Conservation (phyloP, 2,888 invertebrate genomes). For the Helobdella robusta region DNA sequence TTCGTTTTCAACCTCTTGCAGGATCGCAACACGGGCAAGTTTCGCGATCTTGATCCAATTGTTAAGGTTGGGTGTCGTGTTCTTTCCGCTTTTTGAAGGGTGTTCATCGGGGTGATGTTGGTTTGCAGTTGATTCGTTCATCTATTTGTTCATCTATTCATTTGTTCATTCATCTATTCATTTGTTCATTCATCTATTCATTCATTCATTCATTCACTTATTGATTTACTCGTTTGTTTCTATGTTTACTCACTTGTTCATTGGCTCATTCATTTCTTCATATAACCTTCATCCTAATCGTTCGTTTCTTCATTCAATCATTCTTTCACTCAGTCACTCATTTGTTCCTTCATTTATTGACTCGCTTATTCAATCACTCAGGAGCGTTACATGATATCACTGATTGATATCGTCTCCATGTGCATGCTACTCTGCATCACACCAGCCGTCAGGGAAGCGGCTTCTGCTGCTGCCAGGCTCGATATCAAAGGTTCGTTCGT, state of each 20-base stretch:
- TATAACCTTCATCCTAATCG: too few relatives aligned
- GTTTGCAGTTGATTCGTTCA: too few relatives aligned
- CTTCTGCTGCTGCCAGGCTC: constrained; percentile 42
- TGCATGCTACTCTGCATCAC: constrained; percentile 73
- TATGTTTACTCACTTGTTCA: too few relatives aligned
- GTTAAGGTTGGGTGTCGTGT: constrained; percentile 40
- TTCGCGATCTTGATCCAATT: constrained; percentile 44
- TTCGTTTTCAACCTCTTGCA: constrained; percentile 70
- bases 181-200: too few relatives aligned
- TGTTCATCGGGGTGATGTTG: not conserved
- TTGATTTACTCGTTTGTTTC: too few relatives aligned
- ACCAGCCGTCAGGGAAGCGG: constrained; percentile 58
- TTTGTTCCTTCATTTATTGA: not conserved
- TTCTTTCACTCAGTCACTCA: too few relatives aligned
- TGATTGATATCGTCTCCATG: constrained; percentile 74
- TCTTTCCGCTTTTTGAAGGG: not conserved
- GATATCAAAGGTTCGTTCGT: constrained; percentile 47
- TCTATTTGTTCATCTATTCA: too few relatives aligned
- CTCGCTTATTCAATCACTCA: constrained; percentile 45
- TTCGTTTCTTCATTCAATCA: too few relatives aligned
- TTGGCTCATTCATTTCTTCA: too few relatives aligned
- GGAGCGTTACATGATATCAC: constrained; percentile 69
- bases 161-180: too few relatives aligned
- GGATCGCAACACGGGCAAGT: constrained; percentile 42
- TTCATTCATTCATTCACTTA: too few relatives aligned